Evolutionary conservation across 2,113 vertebrate species (phyloP).

Genomic region (Bothrops jararaca): DNA sequence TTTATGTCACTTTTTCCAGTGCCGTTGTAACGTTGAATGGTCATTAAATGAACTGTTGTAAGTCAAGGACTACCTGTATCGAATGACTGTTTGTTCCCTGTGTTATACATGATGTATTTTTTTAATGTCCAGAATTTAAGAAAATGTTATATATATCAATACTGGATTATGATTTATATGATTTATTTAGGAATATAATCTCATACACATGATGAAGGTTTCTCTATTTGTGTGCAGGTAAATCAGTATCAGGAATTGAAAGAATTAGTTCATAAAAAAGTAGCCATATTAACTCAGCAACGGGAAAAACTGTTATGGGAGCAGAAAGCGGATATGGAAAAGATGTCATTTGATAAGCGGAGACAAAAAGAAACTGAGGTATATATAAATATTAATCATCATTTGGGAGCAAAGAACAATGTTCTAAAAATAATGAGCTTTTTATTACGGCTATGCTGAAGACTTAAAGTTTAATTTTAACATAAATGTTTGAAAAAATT

Average conservation of each 20-base stretch:
- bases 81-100: background rate
- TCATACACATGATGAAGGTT: background rate
- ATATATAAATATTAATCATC: constrained; percentile 20
- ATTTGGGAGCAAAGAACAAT: background rate
- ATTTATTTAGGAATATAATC: background rate
- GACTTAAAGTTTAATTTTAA: background rate
- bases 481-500: background rate
- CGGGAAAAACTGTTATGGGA: constrained; percentile 84
- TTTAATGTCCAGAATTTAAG: background rate
- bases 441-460: background rate
- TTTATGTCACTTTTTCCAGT: background rate
- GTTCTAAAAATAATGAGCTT: background rate
- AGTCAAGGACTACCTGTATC: too few relatives aligned
- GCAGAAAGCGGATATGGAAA: constrained; percentile 78
- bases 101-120: background rate
- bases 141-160: background rate
- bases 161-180: background rate
- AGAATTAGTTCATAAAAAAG: constrained; percentile 77
- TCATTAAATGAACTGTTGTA: too few relatives aligned
- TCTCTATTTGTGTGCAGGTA: constrained; percentile 66
- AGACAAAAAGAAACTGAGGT: constrained; percentile 84
- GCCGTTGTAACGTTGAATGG: too few relatives aligned
- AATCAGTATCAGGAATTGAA: constrained; percentile 84
- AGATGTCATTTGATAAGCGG: constrained; percentile 78
- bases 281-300: constrained; percentile 77